Base-by-base conservation (phyloP, 2,888 invertebrate genomes). In the Geotrupes spiniger region DNA sequence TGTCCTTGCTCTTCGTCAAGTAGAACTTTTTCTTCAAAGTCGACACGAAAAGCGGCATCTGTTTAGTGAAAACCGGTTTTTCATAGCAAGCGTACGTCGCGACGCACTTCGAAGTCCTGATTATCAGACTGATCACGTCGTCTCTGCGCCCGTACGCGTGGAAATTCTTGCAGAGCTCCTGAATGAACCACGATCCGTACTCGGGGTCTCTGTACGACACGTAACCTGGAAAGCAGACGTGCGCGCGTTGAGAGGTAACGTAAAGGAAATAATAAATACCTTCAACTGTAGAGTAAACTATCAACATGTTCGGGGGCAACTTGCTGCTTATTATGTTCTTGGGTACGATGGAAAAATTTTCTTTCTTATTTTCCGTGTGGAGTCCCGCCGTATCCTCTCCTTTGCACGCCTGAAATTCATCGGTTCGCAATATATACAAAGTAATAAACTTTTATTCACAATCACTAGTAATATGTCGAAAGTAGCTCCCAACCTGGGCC, bases 181-280 rank as follows among this genome's bases (percentile, higher is more conserved):
- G 70, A 36, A 71, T 68, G 42, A 71, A 69, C 71, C 71, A 72
- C 1, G 67, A 61, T 1, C 72, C 71, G 21, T 21, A 4, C 2
- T 31, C 11, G 4, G 31, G 26, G 27, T 51, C 25, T 3, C 59
- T 38, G 11, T 46, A 52, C 2, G 54, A 53, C 1, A 8, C 11
- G 14, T 31, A 10, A 31, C 31, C 31, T 31, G 8, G 3, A 31
- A 31, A 3, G 31, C 3, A 31, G 3, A 11, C 49, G 5, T 21
- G 6, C n/a, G n/a, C n/a, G n/a, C n/a, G n/a, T n/a, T 21, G 3
- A 21, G 6, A 4, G 21, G 21, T 4, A 21, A 4, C 6, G 21
- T 21, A 10, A 2, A 33, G 11, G 15, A 12, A 4, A 10, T 8
- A 2, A 33, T 12, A 41, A 14, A 4, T 39, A 42, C 47, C 46